Percentiles rank a stretch among this genome's conserved stretches.
Evolutionary conservation across 2,797 vertebrate species (phyloP).

Genomic region (Streptopelia turtur): DNA sequence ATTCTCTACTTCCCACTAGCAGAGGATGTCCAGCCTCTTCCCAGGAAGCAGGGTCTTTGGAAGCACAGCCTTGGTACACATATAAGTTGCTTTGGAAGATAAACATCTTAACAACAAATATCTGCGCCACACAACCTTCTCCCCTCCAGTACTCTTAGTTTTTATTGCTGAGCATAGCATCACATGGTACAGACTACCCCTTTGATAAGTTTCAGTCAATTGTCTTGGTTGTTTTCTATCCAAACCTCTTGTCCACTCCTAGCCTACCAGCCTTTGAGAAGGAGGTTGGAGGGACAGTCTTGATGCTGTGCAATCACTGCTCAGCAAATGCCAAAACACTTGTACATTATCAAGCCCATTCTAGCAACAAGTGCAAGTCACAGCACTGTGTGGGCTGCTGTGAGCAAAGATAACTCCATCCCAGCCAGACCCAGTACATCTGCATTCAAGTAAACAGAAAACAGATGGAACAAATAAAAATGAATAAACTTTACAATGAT

Average conservation of each 20-base stretch:
- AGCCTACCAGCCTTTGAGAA: accelerated
- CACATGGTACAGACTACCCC: not conserved
- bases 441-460: not conserved
- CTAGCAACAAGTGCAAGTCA: not conserved
- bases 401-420: not conserved
- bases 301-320: not conserved
- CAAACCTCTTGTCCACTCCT: not conserved
- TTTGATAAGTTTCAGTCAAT: not conserved
- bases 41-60: not conserved
- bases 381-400: not conserved
- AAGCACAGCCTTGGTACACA: not conserved
- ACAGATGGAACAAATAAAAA: not conserved
- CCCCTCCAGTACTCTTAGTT: not conserved
- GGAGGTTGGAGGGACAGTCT: not conserved
- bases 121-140: no score
- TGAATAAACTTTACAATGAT: not conserved
- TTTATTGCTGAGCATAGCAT: not conserved
- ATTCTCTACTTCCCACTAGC: not conserved
- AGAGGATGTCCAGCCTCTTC: not conserved
- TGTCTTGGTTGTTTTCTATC: not conserved
- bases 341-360: not conserved
- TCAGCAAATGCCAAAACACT: not conserved
- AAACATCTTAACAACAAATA: not conserved
- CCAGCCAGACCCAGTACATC: not conserved
- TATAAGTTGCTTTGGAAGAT: not conserved